Percentiles rank a stretch among this genome's conserved stretches.
phyloP scores from a whole-genome alignment of 2,113 vertebrate genomes.

The Daphoenositta chrysoptera region DNA sequence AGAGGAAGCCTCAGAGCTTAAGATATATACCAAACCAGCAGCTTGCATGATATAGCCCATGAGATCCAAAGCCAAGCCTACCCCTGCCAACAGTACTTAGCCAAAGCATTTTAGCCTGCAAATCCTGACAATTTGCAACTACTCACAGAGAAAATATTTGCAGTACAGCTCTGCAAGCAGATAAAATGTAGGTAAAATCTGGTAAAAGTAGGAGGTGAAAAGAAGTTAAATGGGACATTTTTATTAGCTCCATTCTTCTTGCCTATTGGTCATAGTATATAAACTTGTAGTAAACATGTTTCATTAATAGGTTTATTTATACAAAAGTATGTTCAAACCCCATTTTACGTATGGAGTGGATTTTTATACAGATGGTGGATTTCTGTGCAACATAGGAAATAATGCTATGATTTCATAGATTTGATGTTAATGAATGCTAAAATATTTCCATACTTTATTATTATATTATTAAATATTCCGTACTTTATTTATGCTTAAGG shows the following conservation, averaged over 20 bases:
- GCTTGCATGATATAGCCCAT: neutral
- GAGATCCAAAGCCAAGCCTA: neutral
- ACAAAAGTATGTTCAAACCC: neutral
- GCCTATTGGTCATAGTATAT: neutral
- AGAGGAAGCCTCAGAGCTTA: neutral
- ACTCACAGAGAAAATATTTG: neutral
- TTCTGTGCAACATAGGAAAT: conserved; percentile 45
- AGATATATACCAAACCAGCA: neutral
- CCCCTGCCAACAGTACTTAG: neutral
- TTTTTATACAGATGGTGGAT: neutral
- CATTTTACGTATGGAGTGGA: neutral
- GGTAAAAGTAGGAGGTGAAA: neutral
- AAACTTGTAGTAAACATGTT: neutral
- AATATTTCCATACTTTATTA: conserved; percentile 7
- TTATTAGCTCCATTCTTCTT: neutral
- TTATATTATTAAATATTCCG: too few relatives aligned
- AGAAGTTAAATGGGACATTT: neutral
- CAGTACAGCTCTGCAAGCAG: neutral
- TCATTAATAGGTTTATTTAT: neutral
- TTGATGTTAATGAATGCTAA: conserved; percentile 7
- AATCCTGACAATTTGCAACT: neutral
- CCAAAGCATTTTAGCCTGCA: neutral
- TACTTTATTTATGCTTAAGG: neutral
- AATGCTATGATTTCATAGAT: neutral
- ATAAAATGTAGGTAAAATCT: neutral